Evolutionary conservation across 1,140 invertebrate species (phyloP).

Genomic region (Protaetia brevitarsis): DNA sequence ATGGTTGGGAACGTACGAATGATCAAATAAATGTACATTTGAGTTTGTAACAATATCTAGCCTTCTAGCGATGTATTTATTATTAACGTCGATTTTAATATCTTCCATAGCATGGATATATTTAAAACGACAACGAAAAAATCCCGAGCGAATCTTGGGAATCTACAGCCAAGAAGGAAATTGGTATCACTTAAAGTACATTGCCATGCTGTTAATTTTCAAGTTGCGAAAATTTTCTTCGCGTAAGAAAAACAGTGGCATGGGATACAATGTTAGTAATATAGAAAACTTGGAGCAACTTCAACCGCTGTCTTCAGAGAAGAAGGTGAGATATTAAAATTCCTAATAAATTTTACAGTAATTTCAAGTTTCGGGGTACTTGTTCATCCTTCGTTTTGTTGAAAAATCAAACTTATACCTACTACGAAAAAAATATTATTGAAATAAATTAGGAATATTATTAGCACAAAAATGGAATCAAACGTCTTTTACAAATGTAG

Average conservation of each 20-base stretch:
- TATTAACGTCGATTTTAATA: not conserved
- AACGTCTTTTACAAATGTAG: no score
- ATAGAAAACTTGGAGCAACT: not conserved
- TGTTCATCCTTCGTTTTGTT: no score
- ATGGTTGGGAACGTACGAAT: not conserved
- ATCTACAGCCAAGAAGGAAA: not conserved
- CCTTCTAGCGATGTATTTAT: not conserved
- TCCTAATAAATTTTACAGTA: not conserved
- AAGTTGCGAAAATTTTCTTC: not conserved
- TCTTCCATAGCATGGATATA: not conserved
- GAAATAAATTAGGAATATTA: no score
- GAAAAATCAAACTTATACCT: no score
- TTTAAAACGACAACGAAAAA: not conserved
- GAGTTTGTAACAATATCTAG: not conserved
- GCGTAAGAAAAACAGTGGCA: not conserved
- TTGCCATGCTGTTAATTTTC: not conserved
- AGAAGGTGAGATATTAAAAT: not conserved
- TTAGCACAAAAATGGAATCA: no score
- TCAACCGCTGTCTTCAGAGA: not conserved
- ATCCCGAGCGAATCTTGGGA: not conserved
- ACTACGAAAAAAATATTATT: no score
- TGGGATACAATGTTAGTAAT: not conserved
- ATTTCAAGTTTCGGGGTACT: no score
- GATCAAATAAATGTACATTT: not conserved
- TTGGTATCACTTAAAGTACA: not conserved